Conservation (phyloP, 2,113 vertebrate genomes). For the Colistium nudipinnis region DNA sequence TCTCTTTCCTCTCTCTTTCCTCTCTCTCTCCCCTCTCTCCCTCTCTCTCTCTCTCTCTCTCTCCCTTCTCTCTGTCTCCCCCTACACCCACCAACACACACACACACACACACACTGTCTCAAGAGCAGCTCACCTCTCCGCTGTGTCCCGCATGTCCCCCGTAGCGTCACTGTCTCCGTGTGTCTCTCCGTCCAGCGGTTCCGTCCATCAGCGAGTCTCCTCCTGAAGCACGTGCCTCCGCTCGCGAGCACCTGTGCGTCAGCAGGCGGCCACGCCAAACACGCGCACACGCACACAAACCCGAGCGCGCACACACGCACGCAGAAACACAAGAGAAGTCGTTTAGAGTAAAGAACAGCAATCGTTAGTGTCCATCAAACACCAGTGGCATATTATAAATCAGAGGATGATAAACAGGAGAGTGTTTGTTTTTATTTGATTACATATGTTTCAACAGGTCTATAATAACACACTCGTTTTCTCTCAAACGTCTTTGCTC, state of each 20-base stretch:
- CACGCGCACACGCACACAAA: background rate
- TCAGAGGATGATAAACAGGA: too few relatives aligned
- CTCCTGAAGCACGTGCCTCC: constrained; percentile 16
- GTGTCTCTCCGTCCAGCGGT: constrained; percentile 64
- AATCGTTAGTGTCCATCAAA: background rate
- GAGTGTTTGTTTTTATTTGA: too few relatives aligned
- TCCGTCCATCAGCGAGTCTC: constrained; percentile 48
- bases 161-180: background rate
- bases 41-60: background rate
- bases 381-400: background rate
- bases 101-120: background rate
- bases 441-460: constrained; percentile 40
- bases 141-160: constrained; percentile 31
- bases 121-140: constrained; percentile 25
- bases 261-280: constrained; percentile 30
- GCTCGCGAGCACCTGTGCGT: constrained; percentile 59
- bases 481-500: too few relatives aligned
- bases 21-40: background rate
- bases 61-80: background rate
- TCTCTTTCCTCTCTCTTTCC: background rate
- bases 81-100: background rate
- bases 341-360: background rate
- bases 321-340: background rate
- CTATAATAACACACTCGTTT: background rate
- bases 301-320: background rate